These are phyloP conservation scores for Sialis lutaria DNA, from an alignment of 2,888 invertebrate species.

Conservation along the genomic window DNA sequence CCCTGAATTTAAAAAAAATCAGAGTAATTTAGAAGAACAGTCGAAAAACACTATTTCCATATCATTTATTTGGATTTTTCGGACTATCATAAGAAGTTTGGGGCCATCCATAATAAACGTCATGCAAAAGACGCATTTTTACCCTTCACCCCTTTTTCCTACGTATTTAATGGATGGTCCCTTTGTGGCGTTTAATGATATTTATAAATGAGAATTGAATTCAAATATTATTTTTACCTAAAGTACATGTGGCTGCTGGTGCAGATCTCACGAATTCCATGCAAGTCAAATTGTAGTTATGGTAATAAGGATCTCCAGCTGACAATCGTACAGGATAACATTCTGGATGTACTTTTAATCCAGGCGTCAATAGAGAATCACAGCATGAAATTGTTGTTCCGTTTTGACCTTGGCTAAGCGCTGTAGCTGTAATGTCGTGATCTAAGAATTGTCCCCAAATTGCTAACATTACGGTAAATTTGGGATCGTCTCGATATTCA, in stretches of 20 bases:
- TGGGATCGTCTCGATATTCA: constrained; percentile 51
- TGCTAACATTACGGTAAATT: constrained; percentile 69
- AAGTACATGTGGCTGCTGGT: constrained; percentile 55
- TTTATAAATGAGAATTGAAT: too few relatives aligned
- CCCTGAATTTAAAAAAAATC: constrained; percentile 23
- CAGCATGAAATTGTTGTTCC: constrained; percentile 61
- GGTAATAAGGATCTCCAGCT: constrained; percentile 49
- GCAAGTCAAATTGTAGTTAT: constrained; percentile 48
- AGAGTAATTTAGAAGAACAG: background rate
- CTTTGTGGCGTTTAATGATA: too few relatives aligned
- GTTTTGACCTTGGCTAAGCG: constrained; percentile 51
- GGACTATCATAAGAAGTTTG: too few relatives aligned
- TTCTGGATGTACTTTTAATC: constrained; percentile 42
- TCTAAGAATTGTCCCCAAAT: constrained; percentile 82
- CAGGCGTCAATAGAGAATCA: constrained; percentile 15
- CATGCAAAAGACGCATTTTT: too few relatives aligned
- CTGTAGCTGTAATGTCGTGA: constrained; percentile 75
- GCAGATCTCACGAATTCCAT: constrained; percentile 78
- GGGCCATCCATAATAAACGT: too few relatives aligned
- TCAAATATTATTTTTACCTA: too few relatives aligned
- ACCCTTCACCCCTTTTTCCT: too few relatives aligned
- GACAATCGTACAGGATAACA: constrained; percentile 61
- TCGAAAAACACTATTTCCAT: too few relatives aligned
- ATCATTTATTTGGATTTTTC: too few relatives aligned
- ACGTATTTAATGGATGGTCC: too few relatives aligned